phyloP scores from a whole-genome alignment of 1,140 invertebrate genomes.

The Nixonia krombeini region DNA sequence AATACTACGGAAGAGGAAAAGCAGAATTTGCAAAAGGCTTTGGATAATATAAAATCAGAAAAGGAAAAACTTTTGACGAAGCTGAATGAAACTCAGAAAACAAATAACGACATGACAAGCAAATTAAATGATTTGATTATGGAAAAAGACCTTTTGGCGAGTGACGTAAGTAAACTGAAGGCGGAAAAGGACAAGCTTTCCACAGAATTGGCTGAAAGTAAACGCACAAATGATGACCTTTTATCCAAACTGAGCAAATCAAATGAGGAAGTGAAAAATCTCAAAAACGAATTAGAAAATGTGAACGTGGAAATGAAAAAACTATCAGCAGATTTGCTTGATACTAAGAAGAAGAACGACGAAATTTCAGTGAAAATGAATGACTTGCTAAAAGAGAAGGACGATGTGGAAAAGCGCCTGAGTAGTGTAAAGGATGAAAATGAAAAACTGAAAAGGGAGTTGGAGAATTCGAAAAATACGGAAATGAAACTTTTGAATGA shows the following conservation, averaged over 20 bases:
- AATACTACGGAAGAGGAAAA: constrained; percentile 11
- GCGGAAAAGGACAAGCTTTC: neutral
- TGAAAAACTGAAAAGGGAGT: constrained; percentile 22
- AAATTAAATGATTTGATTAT: neutral
- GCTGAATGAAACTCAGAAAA: constrained; percentile 8
- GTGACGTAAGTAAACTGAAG: constrained; percentile 8
- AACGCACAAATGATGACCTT: neutral
- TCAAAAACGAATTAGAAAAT: neutral
- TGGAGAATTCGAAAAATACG: neutral
- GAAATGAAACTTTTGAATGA: neutral
- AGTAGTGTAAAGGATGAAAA: constrained; percentile 6
- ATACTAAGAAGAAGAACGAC: neutral
- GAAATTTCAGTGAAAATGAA: neutral
- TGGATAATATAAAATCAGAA: constrained; percentile 19
- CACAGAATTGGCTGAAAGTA: neutral
- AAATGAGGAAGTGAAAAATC: neutral
- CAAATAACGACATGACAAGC: neutral
- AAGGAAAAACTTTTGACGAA: constrained; percentile 24
- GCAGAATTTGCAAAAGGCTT: constrained; percentile 20
- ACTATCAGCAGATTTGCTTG: neutral
- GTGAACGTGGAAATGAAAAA: constrained; percentile 13
- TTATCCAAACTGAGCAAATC: neutral
- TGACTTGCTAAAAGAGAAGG: neutral
- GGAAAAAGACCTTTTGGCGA: constrained; percentile 5
- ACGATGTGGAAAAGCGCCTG: constrained; percentile 7